A percentile compares a stretch with the other conserved stretches of the same genome.
Conservation (phyloP, 2,888 invertebrate species). For the Chrysopilus asiliformis region DNA sequence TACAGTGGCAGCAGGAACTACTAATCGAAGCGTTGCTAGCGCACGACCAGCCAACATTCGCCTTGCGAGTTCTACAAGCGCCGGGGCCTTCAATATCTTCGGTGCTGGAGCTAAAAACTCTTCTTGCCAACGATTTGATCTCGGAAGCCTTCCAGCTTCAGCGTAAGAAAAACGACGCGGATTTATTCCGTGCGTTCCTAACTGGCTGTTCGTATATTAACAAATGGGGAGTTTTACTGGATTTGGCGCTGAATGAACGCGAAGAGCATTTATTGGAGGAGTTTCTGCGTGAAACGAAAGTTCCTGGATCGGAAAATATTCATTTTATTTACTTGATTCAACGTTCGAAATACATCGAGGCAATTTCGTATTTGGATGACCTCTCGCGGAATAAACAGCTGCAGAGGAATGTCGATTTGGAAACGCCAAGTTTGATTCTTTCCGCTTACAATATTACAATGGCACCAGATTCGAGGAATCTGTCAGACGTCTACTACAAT, state of each 20-base stretch:
- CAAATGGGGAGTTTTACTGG: constrained; percentile 26
- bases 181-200: constrained; percentile 27
- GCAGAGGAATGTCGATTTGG: constrained; percentile 15
- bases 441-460: constrained; percentile 30
- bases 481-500: constrained; percentile 28
- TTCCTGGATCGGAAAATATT: constrained; percentile 24
- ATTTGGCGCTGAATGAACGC: constrained; percentile 24
- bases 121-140: constrained; percentile 29
- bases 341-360: constrained; percentile 32
- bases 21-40: constrained; percentile 25
- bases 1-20: constrained; percentile 29
- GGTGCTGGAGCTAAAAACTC: constrained; percentile 23
- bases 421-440: constrained; percentile 27
- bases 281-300: constrained; percentile 21
- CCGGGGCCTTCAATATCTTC: constrained; percentile 23
- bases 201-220: constrained; percentile 22
- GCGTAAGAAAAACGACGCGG: constrained; percentile 23
- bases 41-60: constrained; percentile 21
- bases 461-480: constrained; percentile 27
- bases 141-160: constrained; percentile 32
- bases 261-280: constrained; percentile 28
- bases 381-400: constrained; percentile 20
- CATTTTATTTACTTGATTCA: constrained; percentile 31
- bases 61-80: constrained; percentile 24
- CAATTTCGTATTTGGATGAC: constrained; percentile 29